These are phyloP conservation scores for Rhyacophila brunnea DNA, from an alignment of 1,140 invertebrate species.

Conservation along the genomic window DNA sequence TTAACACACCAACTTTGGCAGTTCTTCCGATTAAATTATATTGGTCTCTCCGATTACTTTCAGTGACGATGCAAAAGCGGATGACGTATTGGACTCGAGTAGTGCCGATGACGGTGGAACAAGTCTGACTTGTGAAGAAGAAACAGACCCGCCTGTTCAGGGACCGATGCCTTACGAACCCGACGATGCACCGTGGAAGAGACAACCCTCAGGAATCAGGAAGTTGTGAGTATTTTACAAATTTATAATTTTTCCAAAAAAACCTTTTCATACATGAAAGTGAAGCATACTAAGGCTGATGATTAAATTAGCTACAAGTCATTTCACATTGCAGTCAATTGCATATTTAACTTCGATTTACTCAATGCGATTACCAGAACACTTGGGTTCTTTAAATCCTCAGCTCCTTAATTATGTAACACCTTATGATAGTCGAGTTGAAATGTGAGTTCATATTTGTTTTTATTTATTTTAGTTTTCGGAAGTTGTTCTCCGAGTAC, in stretches of 20 bases:
- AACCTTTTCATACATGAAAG: not conserved
- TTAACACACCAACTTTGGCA: no score
- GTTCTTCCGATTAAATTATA: no score
- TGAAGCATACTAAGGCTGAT: no score
- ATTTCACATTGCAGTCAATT: not conserved
- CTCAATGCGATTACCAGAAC: no score
- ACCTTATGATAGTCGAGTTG: no score
- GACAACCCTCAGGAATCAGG: constrained; percentile 81
- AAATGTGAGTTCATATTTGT: no score
- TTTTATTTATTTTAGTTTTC: constrained; percentile 54
- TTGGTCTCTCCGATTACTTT: no score
- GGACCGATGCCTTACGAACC: constrained; percentile 94
- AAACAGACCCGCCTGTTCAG: constrained; percentile 86
- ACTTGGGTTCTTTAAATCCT: no score
- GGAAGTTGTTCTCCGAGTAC: constrained; percentile 57
- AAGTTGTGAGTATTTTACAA: constrained; percentile 78
- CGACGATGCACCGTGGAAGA: constrained; percentile 91
- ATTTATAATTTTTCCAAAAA: not conserved
- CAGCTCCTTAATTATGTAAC: no score
- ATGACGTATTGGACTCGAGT: not conserved
- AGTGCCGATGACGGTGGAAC: not conserved
- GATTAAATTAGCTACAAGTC: no score
- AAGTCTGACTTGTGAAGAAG: constrained; percentile 44
- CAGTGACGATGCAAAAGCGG: no score
- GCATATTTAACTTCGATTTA: not conserved